Percentiles rank a stretch among this genome's conserved stretches.
Conservation (phyloP, 2,113 vertebrate genomes). For the Pao palembangensis region DNA sequence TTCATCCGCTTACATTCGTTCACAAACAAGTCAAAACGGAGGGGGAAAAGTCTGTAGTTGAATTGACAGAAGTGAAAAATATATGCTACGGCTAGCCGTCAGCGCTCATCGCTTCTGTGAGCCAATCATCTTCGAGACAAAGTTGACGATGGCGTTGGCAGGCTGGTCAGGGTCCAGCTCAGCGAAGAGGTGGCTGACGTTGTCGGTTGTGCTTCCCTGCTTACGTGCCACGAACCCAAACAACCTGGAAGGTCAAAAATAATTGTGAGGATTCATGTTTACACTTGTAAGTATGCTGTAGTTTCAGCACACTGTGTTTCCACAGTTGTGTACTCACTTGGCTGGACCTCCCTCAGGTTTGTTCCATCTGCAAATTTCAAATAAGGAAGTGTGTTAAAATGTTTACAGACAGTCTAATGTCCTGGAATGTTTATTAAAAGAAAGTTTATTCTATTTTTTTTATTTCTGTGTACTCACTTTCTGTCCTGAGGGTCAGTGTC, state of each 20-base stretch:
- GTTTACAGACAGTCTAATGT: background rate
- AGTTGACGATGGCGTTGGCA: conserved; percentile 94
- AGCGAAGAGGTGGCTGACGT: conserved; percentile 95
- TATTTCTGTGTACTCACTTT: conserved; percentile 80
- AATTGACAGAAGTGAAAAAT: background rate
- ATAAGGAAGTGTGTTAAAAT: background rate
- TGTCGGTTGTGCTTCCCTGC: conserved; percentile 97
- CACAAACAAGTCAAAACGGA: conserved; percentile 27
- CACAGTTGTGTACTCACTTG: conserved; percentile 74
- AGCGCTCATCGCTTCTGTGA: conserved; percentile 88
- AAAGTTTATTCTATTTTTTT: background rate
- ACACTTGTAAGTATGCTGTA: background rate
- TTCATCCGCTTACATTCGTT: conserved; percentile 5
- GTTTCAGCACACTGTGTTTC: background rate
- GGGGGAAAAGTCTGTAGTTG: conserved; percentile 31
- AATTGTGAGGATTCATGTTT: background rate
- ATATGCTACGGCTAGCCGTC: conserved; percentile 13
- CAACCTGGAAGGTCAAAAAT: conserved; percentile 73
- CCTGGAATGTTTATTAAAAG: background rate
- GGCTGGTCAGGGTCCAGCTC: conserved; percentile 95
- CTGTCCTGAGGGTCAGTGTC: conserved; percentile 93
- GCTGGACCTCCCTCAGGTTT: conserved; percentile 81
- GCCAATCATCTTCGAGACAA: conserved; percentile 90
- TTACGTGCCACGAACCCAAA: conserved; percentile 97
- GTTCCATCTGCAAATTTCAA: conserved; percentile 75